Percentiles rank a stretch among this genome's conserved stretches.
Evolutionary conservation across 2,113 vertebrate genomes (phyloP).

Genomic region (Penelope pileata): DNA sequence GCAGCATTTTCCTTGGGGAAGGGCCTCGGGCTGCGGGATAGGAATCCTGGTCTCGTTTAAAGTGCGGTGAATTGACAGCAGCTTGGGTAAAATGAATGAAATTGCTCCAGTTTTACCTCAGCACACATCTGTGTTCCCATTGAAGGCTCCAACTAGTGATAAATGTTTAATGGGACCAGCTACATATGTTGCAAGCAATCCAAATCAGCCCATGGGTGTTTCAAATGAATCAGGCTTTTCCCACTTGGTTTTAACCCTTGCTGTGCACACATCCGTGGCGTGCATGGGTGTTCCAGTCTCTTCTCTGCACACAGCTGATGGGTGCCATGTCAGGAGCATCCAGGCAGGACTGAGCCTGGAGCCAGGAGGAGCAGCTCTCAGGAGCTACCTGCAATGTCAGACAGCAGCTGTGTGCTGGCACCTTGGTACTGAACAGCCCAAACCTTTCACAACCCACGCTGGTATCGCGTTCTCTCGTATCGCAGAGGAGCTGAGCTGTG

Average conservation of each 20-base stretch:
- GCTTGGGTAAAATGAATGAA: not conserved
- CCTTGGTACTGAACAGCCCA: not conserved
- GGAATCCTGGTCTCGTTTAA: not conserved
- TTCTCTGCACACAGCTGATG: not conserved
- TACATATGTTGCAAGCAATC: not conserved
- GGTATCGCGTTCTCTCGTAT: not conserved
- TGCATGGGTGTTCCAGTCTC: fast-evolving
- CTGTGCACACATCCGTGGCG: not conserved
- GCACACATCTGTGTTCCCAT: not conserved
- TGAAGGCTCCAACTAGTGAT: not conserved
- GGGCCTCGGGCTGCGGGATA: not conserved
- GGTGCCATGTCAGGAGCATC: fast-evolving
- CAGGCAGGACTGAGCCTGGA: not conserved
- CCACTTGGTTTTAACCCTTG: not conserved
- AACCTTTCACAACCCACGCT: not conserved
- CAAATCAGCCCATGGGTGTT: constrained; percentile 13
- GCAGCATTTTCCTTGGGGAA: not conserved
- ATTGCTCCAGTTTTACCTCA: constrained; percentile 17
- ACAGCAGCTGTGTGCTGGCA: not conserved
- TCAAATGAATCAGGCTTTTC: not conserved
- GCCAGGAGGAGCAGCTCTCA: not conserved
- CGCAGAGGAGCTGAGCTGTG: not conserved
- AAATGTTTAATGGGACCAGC: constrained; percentile 26
- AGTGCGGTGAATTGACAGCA: not conserved
- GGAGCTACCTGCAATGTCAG: fast-evolving